A percentile compares a stretch with the other conserved stretches of the same genome.
Conservation (phyloP, 1,140 invertebrate species). For the Paralvinella palmiformis region DNA sequence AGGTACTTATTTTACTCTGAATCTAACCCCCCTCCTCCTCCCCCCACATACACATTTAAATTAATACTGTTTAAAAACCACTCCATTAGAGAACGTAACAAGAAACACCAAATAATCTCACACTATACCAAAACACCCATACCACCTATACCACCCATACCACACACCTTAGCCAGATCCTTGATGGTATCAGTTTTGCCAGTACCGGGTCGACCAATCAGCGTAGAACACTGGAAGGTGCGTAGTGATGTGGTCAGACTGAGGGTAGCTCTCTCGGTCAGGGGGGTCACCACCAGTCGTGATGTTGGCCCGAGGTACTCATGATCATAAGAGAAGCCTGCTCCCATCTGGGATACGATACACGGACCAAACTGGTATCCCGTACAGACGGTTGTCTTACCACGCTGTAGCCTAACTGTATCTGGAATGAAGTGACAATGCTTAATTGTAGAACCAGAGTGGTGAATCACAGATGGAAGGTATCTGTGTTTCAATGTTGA, state of each 20-base stretch:
- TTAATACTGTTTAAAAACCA: no score
- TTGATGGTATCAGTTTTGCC: slow-evolving; percentile 57
- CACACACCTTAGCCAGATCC: slow-evolving; percentile 68
- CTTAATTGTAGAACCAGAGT: no score
- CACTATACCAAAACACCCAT: no score
- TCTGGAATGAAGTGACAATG: no score
- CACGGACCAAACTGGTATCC: slow-evolving; percentile 39
- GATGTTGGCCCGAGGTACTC: slow-evolving; percentile 49
- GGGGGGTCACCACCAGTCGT: slow-evolving; percentile 48
- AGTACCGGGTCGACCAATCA: slow-evolving; percentile 47
- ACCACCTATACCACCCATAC: slow-evolving; percentile 36
- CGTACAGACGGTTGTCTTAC: not conserved
- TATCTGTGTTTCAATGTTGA: no score
- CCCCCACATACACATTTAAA: no score
- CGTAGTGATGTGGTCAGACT: slow-evolving; percentile 64
- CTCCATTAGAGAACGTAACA: no score
- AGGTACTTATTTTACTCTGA: no score
- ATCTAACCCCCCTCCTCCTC: no score
- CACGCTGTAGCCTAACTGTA: not conserved
- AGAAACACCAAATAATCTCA: no score
- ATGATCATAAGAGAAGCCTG: slow-evolving; percentile 46
- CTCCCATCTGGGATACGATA: slow-evolving; percentile 37
- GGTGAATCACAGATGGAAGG: no score
- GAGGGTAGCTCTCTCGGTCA: slow-evolving; percentile 45
- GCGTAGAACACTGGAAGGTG: slow-evolving; percentile 62